These are phyloP conservation scores for Ptychoptera contaminata DNA, from an alignment of 2,888 invertebrate genomes.

Conservation along the genomic window DNA sequence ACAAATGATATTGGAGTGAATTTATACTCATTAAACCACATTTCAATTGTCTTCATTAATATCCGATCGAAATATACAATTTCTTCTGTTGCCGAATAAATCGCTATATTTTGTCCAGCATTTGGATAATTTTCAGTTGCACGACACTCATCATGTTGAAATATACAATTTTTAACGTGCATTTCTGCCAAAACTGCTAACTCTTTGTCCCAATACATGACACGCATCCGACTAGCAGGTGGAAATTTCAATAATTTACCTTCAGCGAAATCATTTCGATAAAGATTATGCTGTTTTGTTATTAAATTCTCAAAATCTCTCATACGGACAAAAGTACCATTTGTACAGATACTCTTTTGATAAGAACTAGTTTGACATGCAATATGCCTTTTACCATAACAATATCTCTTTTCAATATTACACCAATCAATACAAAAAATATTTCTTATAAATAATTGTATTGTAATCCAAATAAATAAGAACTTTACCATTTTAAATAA, in stretches of 20 bases:
- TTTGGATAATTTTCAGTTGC: background rate
- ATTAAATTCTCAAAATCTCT: background rate
- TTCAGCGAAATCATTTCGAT: background rate
- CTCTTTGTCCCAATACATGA: background rate
- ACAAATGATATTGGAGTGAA: background rate
- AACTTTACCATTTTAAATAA: too few relatives aligned
- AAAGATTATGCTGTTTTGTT: background rate
- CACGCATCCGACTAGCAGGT: background rate
- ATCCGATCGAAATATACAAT: background rate
- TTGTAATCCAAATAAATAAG: too few relatives aligned
- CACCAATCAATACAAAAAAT: too few relatives aligned
- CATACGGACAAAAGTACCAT: background rate
- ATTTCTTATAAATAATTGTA: too few relatives aligned
- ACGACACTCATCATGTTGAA: background rate
- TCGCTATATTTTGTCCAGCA: background rate
- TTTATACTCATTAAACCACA: background rate
- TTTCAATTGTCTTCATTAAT: background rate
- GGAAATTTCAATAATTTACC: background rate
- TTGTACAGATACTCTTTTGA: background rate
- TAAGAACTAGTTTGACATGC: background rate
- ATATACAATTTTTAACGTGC: background rate
- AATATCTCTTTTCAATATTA: too few relatives aligned
- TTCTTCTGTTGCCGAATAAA: background rate
- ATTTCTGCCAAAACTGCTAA: background rate
- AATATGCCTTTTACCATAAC: background rate